Base-by-base conservation (phyloP, 53 echinoderm and acorn worm species). In the Zoroaster sp. region DNA sequence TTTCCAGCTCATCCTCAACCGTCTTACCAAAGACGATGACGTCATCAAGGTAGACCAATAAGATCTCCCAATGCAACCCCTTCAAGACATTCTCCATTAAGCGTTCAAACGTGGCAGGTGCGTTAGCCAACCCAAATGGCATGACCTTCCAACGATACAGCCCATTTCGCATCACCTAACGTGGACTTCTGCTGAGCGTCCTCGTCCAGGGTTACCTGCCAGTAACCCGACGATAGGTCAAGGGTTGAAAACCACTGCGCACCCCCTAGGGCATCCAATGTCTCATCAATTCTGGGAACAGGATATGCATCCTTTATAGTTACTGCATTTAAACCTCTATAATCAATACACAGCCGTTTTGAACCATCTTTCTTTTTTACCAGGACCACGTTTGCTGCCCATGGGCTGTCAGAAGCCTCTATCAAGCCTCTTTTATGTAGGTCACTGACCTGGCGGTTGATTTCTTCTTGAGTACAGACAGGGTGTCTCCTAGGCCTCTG, bases 311-410 rank as follows among this genome's bases (percentile, higher is more conserved):
- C 46, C 46, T 46, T 46, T 10, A 46, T 46, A 46, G 46, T 46
- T 12, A 0, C 46, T 10, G 14, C 10, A 42, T 74, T 43, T 18
- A 53, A 78, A 37, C 78, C 78, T 38, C 78, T 55, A 17, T 78
- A 78, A 34, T 78, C 78, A 3, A 78, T 5, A 39, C 78, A 53
- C 5, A 55, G 78, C 3, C 78, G 45, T 37, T 46, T 78, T 35
- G 78, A 10, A 0, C 78, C 78, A 2, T 78, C 78, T 18, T 78
- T 78, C 36, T 78, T 78, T n/a, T 35, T 78, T 4, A 78, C 78
- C 5, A 78, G 35, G 2, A 78, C 59, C 14, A 78, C 55, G 72
- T 72, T 69, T 23, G 69, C 32, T 28, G 69, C 69, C 69, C 69
- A 69, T 32, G 69, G 69, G 35, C 69, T 69, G 32, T 69, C 69